Evolutionary conservation across 2,113 vertebrate genomes (phyloP).

Genomic region (Casuarius casuarius): DNA sequence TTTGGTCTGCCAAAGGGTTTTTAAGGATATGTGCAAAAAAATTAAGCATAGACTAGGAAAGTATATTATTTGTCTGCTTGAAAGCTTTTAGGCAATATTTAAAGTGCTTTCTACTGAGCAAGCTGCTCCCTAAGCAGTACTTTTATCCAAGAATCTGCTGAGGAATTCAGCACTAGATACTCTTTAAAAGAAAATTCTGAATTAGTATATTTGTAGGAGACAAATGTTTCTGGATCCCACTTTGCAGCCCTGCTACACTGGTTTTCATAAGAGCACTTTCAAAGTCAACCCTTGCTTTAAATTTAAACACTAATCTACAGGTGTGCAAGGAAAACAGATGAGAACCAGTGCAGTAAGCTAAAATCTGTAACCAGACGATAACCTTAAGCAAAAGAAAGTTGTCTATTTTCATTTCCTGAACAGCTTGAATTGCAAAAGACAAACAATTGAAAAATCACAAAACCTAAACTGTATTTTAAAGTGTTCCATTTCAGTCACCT

Average conservation of each 20-base stretch:
- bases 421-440: background rate
- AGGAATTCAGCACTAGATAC: background rate
- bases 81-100: background rate
- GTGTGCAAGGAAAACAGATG: conserved; percentile 13
- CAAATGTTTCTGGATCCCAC: background rate
- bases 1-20: conserved; percentile 60
- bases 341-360: background rate
- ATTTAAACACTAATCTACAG: conserved; percentile 4
- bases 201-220: background rate
- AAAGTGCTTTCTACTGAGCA: background rate
- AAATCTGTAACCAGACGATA: conserved; percentile 29
- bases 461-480: background rate
- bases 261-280: background rate
- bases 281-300: background rate
- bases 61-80: conserved; percentile 62
- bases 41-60: conserved; percentile 40
- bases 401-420: conserved; percentile 67
- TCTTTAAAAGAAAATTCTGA: background rate
- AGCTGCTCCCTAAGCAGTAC: background rate
- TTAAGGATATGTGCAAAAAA: conserved; percentile 51
- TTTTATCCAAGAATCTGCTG: background rate
- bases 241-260: background rate
- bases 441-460: background rate
- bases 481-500: background rate
- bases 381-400: background rate